phyloP scores from a whole-genome alignment of 2,888 invertebrate species.

The Rapana venosa region DNA sequence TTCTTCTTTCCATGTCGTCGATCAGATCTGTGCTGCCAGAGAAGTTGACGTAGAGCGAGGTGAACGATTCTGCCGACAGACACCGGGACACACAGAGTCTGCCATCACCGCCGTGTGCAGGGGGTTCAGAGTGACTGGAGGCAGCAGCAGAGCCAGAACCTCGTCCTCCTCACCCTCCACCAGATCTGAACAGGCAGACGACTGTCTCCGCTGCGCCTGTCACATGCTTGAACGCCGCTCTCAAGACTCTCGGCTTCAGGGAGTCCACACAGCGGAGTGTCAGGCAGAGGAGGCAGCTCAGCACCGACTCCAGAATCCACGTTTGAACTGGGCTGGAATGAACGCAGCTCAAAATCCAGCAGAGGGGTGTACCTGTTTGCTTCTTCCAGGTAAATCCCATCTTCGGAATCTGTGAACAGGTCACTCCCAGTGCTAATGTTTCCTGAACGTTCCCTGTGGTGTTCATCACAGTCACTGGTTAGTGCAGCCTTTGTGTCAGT shows the following conservation, averaged over 20 bases:
- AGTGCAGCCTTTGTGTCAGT: neutral
- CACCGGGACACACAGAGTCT: neutral
- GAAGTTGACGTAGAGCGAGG: neutral
- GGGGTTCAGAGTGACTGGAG: neutral
- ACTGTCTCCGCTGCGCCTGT: neutral
- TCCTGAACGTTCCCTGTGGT: neutral
- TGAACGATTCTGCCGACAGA: slow-evolving; percentile 8
- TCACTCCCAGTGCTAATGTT: neutral
- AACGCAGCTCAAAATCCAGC: no score
- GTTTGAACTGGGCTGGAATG: no score
- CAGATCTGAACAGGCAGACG: neutral
- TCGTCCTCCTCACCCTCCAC: neutral
- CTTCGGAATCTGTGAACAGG: no score
- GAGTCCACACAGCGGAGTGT: neutral
- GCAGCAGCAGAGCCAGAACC: neutral
- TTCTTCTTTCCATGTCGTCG: neutral
- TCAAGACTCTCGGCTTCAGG: neutral
- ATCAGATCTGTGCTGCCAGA: neutral
- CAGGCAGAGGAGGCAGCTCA: slow-evolving; percentile 2
- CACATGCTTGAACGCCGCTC: neutral
- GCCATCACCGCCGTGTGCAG: neutral
- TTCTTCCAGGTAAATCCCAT: no score
- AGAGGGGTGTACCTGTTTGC: no score
- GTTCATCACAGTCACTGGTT: neutral
- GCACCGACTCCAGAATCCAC: neutral